Percentiles rank a stretch among this genome's conserved stretches.
phyloP scores from a whole-genome alignment of 2,797 vertebrate genomes.

The Syngnathus acus region DNA sequence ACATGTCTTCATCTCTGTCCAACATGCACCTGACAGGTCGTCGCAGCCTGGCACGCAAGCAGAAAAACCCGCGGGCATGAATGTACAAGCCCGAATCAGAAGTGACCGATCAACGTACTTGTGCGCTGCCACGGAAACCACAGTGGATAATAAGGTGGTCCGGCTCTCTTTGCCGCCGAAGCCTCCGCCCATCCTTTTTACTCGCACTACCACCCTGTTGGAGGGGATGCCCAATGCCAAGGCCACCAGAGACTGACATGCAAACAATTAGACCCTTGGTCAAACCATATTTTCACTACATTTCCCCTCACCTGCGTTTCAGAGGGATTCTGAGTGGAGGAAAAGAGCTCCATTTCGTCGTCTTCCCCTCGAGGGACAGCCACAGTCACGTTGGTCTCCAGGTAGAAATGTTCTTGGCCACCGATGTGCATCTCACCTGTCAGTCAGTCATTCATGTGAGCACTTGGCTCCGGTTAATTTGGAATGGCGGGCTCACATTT shows the following conservation, averaged over 20 bases:
- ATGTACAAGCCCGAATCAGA: not conserved
- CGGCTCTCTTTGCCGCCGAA: conserved; percentile 93
- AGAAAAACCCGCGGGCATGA: not conserved
- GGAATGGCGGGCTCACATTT: not conserved
- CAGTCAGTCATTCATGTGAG: conserved; percentile 7
- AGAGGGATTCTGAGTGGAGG: conserved; percentile 79
- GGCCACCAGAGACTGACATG: conserved; percentile 68
- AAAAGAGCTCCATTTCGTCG: conserved; percentile 90
- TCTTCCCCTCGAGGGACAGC: conserved; percentile 86
- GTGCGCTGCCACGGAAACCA: conserved; percentile 81
- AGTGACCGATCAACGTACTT: conserved; percentile 60
- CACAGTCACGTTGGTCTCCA: conserved; percentile 86
- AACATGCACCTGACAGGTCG: conserved; percentile 87
- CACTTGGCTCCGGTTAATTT: not conserved
- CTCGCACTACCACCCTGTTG: conserved; percentile 80
- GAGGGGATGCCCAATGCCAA: conserved; percentile 78
- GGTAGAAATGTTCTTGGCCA: conserved; percentile 95
- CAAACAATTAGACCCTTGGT: not conserved
- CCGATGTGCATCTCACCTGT: conserved; percentile 86
- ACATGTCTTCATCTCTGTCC: conserved; percentile 93
- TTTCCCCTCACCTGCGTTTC: conserved; percentile 45
- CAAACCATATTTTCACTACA: not conserved
- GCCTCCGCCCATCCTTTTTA: conserved; percentile 92
- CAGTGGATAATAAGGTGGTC: conserved; percentile 73
- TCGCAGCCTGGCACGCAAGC: conserved; percentile 62